These are phyloP conservation scores for Phaetusa simplex DNA, from an alignment of 2,113 vertebrate genomes.

Conservation along the genomic window DNA sequence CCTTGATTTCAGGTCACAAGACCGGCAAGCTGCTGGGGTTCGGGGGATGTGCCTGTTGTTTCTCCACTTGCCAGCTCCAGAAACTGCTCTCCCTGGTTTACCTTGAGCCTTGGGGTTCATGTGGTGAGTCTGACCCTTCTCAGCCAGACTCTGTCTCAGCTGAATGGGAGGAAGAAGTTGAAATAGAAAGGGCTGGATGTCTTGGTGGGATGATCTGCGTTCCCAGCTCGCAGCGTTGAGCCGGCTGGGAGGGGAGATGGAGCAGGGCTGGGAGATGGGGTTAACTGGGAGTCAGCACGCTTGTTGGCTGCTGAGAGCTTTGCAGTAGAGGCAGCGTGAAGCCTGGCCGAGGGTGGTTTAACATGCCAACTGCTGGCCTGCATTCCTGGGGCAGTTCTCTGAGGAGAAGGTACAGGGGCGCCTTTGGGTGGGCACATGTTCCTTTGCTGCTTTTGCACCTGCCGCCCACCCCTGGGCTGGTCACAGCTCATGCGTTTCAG, in stretches of 20 bases:
- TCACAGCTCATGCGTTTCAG: neutral
- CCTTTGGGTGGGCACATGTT: neutral
- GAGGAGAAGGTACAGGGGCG: neutral
- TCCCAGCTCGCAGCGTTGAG: neutral
- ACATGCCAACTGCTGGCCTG: neutral
- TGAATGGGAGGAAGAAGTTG: neutral
- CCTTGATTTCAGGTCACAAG: slow-evolving; percentile 1
- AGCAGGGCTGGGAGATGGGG: neutral
- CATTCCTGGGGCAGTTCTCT: neutral
- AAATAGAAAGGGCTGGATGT: neutral
- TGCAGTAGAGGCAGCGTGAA: neutral
- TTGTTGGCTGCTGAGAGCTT: neutral
- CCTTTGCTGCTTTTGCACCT: neutral
- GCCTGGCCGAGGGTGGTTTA: neutral
- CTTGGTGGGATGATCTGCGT: neutral
- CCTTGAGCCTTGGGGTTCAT: neutral
- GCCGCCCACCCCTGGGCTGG: neutral
- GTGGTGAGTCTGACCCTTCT: neutral
- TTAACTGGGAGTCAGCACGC: neutral
- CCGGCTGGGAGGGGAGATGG: neutral
- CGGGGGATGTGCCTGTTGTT: neutral
- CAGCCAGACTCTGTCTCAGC: neutral
- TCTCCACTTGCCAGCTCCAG: neutral
- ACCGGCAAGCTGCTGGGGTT: neutral
- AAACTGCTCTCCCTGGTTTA: neutral